Evolutionary conservation across 2,888 invertebrate species (phyloP), one percentile per base, ranked within the genome.

Genomic region (Panzeria rudis): DNA sequence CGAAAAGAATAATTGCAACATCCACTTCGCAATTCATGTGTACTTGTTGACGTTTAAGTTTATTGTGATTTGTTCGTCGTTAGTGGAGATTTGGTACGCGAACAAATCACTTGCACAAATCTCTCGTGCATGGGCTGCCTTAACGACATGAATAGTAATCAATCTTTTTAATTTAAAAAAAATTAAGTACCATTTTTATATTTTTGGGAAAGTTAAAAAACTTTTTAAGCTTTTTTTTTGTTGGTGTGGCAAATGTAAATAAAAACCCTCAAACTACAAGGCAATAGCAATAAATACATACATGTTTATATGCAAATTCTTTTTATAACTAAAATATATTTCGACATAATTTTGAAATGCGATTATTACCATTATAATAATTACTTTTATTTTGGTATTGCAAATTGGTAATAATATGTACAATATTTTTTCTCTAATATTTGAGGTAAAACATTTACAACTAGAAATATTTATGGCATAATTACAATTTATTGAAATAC

Each of bases 361-460:
- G 23, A 79, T 71, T 79, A 66, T 80, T 72, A 32, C 62, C 61
- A 35, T 61, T 77, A 68, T 77, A 38, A 38, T 56, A 66, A 59
- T 73, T 56, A 20, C 66, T 66, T 80, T 66, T 66, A 66, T 84
- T 71, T 41, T 35, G 3, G 66, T 76, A 72, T 76, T 75, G 64
- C 29, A 56, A 80, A 72, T 83, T 76, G 79, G 52, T 80, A 80
- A 84, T 84, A 84, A 76, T 84, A 75, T 66, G 35, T 47, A 25
- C 15, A 77, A 50, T 23, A 44, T 47, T 44, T 66, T 20, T 59
- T 47, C 17, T 25, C n/a, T 41, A 9, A 61, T 41, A 59, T 78
- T 78, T 69, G 69, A 61, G 69, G 77, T 69, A 69, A 78, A 69
- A 69, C 52, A 69, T 69, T 78, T 50, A 54, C 23, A 56, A 64